Base-by-base conservation (phyloP, 2,797 vertebrate species). In the Heteromormyrus szaboi region DNA sequence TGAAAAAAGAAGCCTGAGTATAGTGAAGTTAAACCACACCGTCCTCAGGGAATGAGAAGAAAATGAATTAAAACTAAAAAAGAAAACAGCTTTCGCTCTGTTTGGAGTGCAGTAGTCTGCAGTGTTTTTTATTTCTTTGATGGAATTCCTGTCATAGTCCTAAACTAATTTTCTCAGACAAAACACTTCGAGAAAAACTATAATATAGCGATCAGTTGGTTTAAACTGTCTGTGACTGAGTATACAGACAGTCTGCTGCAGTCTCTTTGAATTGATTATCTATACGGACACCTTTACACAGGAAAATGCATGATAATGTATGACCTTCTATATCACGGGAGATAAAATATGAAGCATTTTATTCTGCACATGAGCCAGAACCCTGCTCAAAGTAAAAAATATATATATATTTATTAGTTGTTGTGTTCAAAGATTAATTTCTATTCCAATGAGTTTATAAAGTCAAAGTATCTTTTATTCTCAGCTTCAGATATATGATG, bases 81-180 rank as follows among this genome's bases (percentile, higher is more conserved):
- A 89, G 76, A 81, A 89, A 89, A 89, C 88, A 89, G 59, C 53
- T 89, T 85, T 85, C 62, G 19, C 59, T 83, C 68, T 54, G n/a
- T 41, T 53, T 79, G 68, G 76, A 72, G 62, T 88, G 56, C 19
- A 48, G 48, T 29, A 68, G 87, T 88, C 62, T 68, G 62, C 19
- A 22, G 76, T 54, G 76, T 83, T 41, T 88, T 54, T 72, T 81
- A 81, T 81, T 54, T 72, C 51, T 33, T 88, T 81, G 29, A 84
- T 72, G 87, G 85, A 86, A 88, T 88, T 88, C 87, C 87, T 65
- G 59, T 88, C 65, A 65, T 88, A 68, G 59, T 50, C 56, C 59
- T 51, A 88, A 68, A 72, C 54, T 88, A 46, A 68, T 72, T 88
- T 86, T 86, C 59, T 65, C 87, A 51, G 51, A 65, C 87, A 68